These are phyloP conservation scores for Acrocephalus scirpaceus DNA, from an alignment of 2,797 vertebrate genomes.

Conservation along the genomic window DNA sequence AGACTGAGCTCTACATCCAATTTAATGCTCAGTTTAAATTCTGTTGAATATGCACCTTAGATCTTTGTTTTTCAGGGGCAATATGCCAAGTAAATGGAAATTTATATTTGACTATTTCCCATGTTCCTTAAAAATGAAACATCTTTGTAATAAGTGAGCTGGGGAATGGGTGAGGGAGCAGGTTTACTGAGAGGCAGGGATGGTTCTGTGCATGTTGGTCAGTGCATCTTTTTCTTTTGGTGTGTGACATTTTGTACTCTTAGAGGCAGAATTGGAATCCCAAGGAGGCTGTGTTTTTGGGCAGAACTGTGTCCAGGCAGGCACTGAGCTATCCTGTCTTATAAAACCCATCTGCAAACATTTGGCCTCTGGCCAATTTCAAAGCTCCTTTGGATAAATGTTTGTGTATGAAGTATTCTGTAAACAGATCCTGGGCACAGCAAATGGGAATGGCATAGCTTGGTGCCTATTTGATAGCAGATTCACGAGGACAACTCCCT, in stretches of 20 bases:
- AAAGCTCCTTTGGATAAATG: neutral
- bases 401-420: neutral
- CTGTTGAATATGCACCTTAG: neutral
- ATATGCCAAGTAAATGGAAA: neutral
- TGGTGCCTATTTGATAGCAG: neutral
- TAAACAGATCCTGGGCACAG: neutral
- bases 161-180: neutral
- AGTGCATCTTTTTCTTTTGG: neutral
- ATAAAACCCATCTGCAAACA: neutral
- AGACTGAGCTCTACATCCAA: neutral
- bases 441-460: neutral
- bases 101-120: neutral
- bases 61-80: neutral
- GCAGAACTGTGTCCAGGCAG: neutral
- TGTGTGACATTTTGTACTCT: neutral
- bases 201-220: neutral
- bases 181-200: neutral
- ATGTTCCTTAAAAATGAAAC: neutral
- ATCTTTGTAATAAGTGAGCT: neutral
- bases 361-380: neutral
- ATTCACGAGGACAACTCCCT: neutral
- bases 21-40: conserved; percentile 40
- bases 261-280: neutral
- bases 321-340: neutral
- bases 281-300: neutral